A percentile compares a stretch with the other conserved stretches of the same genome.
phyloP scores from a whole-genome alignment of 1,140 invertebrate genomes.

The Helicoverpa zea region DNA sequence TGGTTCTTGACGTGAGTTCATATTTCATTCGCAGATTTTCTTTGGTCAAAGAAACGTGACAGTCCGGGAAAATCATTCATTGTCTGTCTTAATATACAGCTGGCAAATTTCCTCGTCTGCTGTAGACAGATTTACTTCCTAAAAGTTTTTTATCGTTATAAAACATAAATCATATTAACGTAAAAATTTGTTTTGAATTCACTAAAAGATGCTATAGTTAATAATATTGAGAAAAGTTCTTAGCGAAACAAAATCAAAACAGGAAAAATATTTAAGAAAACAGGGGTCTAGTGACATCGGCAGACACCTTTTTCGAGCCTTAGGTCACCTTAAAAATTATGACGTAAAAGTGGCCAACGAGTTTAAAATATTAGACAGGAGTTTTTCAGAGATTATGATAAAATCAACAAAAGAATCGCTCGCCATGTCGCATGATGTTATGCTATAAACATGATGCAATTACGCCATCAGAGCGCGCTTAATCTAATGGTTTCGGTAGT shows the following conservation, averaged over 20 bases:
- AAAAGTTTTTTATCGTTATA: neutral
- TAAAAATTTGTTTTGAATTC: neutral
- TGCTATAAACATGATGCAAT: constrained; percentile 51
- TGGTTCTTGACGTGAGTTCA: neutral
- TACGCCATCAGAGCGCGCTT: constrained; percentile 59
- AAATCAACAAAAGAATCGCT: constrained; percentile 35
- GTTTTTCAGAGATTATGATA: constrained; percentile 31
- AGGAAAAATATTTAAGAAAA: too few species aligned
- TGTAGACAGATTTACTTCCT: constrained; percentile 1
- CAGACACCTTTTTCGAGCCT: too few species aligned
- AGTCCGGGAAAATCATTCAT: neutral
- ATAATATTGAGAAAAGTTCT: neutral
- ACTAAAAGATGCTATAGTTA: neutral
- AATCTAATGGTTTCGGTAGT: constrained; percentile 75
- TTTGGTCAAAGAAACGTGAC: constrained; percentile 10
- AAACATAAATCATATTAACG: neutral
- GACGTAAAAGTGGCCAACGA: neutral
- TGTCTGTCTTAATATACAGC: neutral
- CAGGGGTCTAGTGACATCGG: too few species aligned
- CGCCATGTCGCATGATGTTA: constrained; percentile 4
- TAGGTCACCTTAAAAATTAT: neutral
- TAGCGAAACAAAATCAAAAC: neutral
- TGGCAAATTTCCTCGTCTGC: constrained; percentile 5
- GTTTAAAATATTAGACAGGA: neutral
- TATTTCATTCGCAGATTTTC: constrained; percentile 22